Conservation (phyloP, 2,888 invertebrate species). For the Mimas tiliae region DNA sequence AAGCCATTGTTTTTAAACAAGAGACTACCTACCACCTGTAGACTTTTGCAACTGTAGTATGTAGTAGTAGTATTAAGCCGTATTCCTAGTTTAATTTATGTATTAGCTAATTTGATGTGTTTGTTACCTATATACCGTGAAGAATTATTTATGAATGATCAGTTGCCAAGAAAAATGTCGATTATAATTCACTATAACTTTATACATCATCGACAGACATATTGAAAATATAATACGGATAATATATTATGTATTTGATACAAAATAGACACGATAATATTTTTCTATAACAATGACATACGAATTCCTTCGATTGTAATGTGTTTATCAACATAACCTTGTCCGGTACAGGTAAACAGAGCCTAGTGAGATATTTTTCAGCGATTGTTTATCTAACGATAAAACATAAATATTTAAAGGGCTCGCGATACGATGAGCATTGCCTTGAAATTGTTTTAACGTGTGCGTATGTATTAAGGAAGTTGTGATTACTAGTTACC, state of each 20-base stretch:
- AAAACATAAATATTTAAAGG: slow-evolving; percentile 25
- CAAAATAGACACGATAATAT: neutral
- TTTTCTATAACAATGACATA: neutral
- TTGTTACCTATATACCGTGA: too few relatives aligned
- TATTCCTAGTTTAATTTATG: too few relatives aligned
- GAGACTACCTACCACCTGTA: too few relatives aligned
- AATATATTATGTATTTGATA: neutral
- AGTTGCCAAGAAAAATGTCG: too few relatives aligned
- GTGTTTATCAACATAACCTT: slow-evolving; percentile 23
- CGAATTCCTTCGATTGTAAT: neutral
- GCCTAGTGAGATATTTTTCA: slow-evolving; percentile 17
- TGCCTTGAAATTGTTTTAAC: slow-evolving; percentile 28
- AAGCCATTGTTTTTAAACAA: too few relatives aligned
- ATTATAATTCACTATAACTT: too few relatives aligned
- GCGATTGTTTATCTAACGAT: slow-evolving; percentile 27
- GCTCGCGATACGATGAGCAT: slow-evolving; percentile 12
- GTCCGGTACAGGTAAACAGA: neutral
- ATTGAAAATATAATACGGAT: too few relatives aligned
- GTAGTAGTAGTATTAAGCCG: too few relatives aligned
- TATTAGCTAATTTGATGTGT: too few relatives aligned
- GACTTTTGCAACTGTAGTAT: too few relatives aligned
- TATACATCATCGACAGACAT: too few relatives aligned
- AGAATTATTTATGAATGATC: too few relatives aligned
- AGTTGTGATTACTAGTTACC: slow-evolving; percentile 27
- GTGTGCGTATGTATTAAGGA: slow-evolving; percentile 25